Evolutionary conservation across 2,113 vertebrate genomes (phyloP), one percentile per base, ranked within the genome.

Genomic region (Cephalopterus ornatus): DNA sequence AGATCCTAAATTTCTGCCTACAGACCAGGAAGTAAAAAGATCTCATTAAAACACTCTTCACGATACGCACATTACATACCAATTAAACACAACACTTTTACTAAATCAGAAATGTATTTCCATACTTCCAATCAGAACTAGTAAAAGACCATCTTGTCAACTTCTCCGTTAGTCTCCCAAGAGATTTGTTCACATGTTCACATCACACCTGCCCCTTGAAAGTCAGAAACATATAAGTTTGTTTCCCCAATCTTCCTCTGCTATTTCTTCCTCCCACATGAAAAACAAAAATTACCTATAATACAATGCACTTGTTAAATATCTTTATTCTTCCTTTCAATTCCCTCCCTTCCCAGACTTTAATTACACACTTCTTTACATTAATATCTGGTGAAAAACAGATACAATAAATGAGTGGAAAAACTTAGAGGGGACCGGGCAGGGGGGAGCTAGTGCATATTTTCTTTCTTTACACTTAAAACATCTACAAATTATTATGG

Each of bases 401-500:
- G 88, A 97, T 84, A 92, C 42, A 98, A 97, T 23, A 96, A 94
- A 97, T 16, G 33, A 95, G 85, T 82, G 72, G 77, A 85, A 92
- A 97, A 95, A 93, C 74, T 94, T 94, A 65, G 5, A 92, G 21
- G 27, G 63, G 14, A 85, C 80, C 8, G 70, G 70, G 95, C 93
- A 42, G 75, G 81, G 83, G 78, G 70, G 66, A 95, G 61, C 71
- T 85, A 86, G 71, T 78, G 61, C 67, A 93, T 88, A 92, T 49
- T 78, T 50, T 63, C 41, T 68, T 96, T 82, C 75, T 96, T 97
- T 97, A 93, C 92, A 83, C 86, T 97, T 97, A 97, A 97, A 63
- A 94, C 37, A 79, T 95, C 85, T 93, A 87, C 87, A 95, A 97
- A 97, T 97, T 97, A 98, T 96, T 97, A 91, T 41, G 85, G 88